Conservation (phyloP, 2,113 vertebrate genomes). For the Struthidea cinerea region DNA sequence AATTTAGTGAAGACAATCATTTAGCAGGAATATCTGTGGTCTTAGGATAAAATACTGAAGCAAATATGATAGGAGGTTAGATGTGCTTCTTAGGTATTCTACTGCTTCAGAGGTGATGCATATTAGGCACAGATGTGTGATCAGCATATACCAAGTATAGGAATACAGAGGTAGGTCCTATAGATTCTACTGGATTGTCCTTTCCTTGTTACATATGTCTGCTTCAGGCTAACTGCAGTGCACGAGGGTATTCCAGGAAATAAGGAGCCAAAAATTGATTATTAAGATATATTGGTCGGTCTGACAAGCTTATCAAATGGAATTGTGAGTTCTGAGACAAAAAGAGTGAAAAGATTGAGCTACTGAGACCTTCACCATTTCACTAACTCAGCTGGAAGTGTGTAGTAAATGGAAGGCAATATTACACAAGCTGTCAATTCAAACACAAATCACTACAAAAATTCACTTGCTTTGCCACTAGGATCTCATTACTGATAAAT, state of each 20-base stretch:
- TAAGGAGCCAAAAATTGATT: not conserved
- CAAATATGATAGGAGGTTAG: not conserved
- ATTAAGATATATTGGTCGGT: not conserved
- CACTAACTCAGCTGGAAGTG: not conserved
- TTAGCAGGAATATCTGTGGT: not conserved
- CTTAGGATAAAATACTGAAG: not conserved
- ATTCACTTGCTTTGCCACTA: not conserved
- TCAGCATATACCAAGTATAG: accelerated
- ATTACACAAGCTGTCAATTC: not conserved
- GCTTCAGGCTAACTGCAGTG: not conserved
- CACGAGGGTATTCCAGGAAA: not conserved
- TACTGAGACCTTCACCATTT: not conserved
- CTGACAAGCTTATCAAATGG: not conserved
- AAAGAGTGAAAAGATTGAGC: not conserved
- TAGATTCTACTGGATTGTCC: not conserved
- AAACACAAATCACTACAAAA: not conserved
- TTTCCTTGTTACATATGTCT: not conserved
- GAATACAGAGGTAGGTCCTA: not conserved
- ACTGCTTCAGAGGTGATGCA: not conserved
- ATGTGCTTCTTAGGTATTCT: not conserved
- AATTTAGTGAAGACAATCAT: accelerated
- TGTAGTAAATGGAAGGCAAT: not conserved
- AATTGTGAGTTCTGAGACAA: not conserved
- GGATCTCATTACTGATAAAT: not conserved
- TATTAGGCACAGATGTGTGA: not conserved